Percentiles rank a stretch among this genome's conserved stretches.
Evolutionary conservation across 2,888 invertebrate genomes (phyloP).

Genomic region (Dasysyrphus albostriatus): DNA sequence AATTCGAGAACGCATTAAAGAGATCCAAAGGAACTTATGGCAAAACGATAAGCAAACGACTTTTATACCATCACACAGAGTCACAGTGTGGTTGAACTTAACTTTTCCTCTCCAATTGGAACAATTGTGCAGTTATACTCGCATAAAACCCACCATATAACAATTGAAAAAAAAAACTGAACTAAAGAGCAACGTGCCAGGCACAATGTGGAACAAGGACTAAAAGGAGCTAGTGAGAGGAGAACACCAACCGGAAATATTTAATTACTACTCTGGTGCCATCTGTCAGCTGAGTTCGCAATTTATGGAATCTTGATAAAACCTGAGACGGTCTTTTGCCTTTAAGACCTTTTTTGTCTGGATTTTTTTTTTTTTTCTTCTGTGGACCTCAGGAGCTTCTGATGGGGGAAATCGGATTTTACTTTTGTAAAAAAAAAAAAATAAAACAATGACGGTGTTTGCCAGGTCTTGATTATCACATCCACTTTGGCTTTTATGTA

Average conservation of each 20-base stretch:
- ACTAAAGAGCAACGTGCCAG: conserved; percentile 33
- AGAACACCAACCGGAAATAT: conserved; percentile 77
- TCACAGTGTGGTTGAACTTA: conserved; percentile 53
- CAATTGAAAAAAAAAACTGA: background rate
- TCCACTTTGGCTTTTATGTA: conserved; percentile 49
- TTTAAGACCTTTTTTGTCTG: conserved; percentile 20
- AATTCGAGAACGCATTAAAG: conserved; percentile 56
- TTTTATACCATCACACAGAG: conserved; percentile 57
- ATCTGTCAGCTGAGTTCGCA: conserved; percentile 77
- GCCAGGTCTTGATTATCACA: conserved; percentile 57
- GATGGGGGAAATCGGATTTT: conserved; percentile 42
- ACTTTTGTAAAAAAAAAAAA: conserved; percentile 25
- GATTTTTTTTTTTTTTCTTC: background rate
- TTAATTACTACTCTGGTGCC: conserved; percentile 78
- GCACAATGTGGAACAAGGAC: conserved; percentile 66
- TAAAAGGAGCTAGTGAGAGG: conserved; percentile 34
- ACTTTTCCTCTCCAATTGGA: conserved; percentile 63
- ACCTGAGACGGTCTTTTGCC: conserved; percentile 63
- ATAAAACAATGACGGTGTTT: conserved; percentile 24
- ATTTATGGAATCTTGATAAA: conserved; percentile 77
- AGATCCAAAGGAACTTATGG: conserved; percentile 53
- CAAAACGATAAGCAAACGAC: conserved; percentile 71
- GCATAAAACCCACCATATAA: background rate
- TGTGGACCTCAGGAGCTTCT: background rate
- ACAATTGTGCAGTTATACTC: conserved; percentile 62